phyloP scores from a whole-genome alignment of 30 jellyfish, hydroid and myxozoan species.

The Hydra vulgaris region DNA sequence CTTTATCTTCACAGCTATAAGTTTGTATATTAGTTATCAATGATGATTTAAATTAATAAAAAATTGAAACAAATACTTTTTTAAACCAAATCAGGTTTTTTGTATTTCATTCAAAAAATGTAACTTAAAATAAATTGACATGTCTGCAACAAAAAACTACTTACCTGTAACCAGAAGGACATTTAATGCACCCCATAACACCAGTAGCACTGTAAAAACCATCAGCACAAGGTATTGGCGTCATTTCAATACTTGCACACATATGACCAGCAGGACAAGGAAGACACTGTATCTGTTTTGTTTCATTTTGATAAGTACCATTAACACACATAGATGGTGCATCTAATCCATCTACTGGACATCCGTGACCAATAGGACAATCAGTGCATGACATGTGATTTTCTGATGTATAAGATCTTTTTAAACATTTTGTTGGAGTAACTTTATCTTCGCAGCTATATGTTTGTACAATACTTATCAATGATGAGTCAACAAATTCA shows the following conservation, averaged over 20 bases:
- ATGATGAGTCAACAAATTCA: too few species aligned
- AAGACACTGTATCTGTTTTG: slow-evolving; percentile 42
- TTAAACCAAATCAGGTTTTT: neutral
- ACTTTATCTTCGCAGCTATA: slow-evolving; percentile 59
- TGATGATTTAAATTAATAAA: neutral
- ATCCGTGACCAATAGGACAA: slow-evolving; percentile 62
- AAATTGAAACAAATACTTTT: neutral
- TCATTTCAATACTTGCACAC: slow-evolving; percentile 32
- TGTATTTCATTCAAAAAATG: neutral
- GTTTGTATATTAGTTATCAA: neutral
- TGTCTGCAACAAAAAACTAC: neutral
- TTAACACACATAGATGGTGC: slow-evolving; percentile 53
- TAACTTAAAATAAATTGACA: too few species aligned
- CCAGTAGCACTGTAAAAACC: slow-evolving; percentile 62
- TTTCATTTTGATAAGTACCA: slow-evolving; percentile 77
- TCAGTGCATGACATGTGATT: slow-evolving; percentile 43
- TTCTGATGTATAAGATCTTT: slow-evolving; percentile 41
- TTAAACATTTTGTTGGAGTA: slow-evolving; percentile 28
- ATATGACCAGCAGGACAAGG: slow-evolving; percentile 67
- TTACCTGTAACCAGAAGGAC: slow-evolving; percentile 44
- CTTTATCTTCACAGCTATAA: slow-evolving; percentile 50
- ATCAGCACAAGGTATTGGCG: slow-evolving; percentile 48
- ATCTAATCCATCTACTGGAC: slow-evolving; percentile 50
- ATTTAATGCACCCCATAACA: slow-evolving; percentile 32
- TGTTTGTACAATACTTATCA: too few species aligned